These are phyloP conservation scores for Prionailurus bengalensis DNA, from an alignment of 2,113 vertebrate species.

Conservation along the genomic window DNA sequence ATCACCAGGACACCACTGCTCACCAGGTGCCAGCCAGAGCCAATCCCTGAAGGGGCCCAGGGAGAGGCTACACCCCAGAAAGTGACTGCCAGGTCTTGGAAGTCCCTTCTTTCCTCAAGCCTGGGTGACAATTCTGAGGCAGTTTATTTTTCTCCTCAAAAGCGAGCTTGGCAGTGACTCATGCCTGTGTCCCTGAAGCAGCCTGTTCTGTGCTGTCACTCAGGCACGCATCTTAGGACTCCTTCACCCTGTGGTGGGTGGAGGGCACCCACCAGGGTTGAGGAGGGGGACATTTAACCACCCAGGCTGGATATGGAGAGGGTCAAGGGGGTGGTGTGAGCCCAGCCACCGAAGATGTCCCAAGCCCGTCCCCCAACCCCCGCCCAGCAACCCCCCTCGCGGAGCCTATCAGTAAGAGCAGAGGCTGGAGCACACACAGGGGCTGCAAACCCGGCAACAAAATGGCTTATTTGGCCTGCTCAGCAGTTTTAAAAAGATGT, in stretches of 20 bases:
- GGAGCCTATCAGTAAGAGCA: neutral
- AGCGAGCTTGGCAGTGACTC: constrained; percentile 52
- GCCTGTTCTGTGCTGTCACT: neutral
- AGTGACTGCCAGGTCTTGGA: neutral
- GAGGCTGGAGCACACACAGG: neutral
- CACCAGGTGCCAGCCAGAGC: neutral
- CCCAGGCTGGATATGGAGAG: neutral
- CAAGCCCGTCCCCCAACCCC: neutral
- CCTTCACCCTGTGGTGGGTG: neutral
- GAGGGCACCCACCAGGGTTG: neutral
- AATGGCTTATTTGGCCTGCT: neutral
- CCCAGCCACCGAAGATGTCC: neutral
- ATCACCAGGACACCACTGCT: neutral
- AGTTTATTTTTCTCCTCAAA: constrained; percentile 52
- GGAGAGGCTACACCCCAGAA: neutral
- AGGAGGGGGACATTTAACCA: neutral
- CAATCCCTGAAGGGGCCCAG: neutral
- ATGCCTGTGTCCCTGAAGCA: constrained; percentile 5
- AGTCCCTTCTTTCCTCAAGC: neutral
- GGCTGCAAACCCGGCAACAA: neutral
- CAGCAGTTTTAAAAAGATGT: neutral
- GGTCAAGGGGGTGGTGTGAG: neutral
- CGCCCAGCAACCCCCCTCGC: neutral
- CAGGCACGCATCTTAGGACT: neutral
- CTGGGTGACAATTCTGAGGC: neutral